These are phyloP conservation scores for Tetrax tetrax DNA, from an alignment of 2,113 vertebrate genomes.

Conservation along the genomic window DNA sequence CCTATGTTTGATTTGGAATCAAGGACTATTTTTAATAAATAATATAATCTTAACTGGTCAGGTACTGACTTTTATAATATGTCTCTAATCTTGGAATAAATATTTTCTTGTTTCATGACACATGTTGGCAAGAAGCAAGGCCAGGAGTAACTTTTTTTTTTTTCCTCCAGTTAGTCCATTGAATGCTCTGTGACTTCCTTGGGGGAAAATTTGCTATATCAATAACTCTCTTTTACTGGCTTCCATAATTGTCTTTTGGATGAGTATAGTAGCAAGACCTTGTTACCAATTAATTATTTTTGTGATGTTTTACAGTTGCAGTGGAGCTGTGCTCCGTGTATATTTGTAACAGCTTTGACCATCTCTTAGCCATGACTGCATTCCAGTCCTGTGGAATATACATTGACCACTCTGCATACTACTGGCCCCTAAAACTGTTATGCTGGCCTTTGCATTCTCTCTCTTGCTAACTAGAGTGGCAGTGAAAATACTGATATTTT, in stretches of 20 bases:
- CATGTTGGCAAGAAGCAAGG: background rate
- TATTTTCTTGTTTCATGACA: background rate
- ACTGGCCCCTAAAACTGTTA: background rate
- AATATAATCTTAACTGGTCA: background rate
- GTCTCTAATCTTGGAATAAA: background rate
- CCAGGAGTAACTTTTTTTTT: background rate
- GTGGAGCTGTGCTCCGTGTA: background rate
- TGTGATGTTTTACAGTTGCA: background rate
- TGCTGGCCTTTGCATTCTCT: background rate
- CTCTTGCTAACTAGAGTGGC: background rate
- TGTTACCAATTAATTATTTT: background rate
- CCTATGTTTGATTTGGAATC: background rate
- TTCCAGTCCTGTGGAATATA: background rate
- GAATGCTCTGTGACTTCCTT: background rate
- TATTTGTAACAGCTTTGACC: background rate
- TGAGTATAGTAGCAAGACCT: background rate
- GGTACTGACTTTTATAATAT: background rate
- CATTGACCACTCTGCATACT: background rate
- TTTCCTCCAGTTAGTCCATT: rapidly evolving
- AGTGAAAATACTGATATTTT: background rate
- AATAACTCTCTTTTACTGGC: background rate
- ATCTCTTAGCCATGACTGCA: background rate
- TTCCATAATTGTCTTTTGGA: background rate
- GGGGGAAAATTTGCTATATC: background rate
- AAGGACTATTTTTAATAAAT: background rate